phyloP scores from a whole-genome alignment of 2,797 vertebrate genomes.

The Muraenolepis orangiensis region DNA sequence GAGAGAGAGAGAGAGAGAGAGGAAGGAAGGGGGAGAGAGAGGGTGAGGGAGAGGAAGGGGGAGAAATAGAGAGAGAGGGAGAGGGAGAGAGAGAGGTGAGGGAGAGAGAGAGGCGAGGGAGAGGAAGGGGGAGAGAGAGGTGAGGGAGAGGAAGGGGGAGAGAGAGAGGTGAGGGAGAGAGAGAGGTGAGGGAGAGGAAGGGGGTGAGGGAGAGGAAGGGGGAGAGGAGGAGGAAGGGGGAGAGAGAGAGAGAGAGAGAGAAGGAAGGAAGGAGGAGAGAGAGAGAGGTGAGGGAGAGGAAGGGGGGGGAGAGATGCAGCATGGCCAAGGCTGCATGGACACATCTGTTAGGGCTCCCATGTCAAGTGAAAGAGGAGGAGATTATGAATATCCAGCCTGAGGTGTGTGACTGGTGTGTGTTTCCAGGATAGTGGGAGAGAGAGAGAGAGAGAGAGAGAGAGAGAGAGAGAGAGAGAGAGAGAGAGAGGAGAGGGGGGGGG shows the following conservation, averaged over 20 bases:
- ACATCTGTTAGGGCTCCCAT: slow-evolving; percentile 75
- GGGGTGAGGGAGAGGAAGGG: slow-evolving; percentile 60
- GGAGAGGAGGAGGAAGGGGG: no score
- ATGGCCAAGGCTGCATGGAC: slow-evolving; percentile 67
- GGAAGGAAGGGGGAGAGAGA: no score
- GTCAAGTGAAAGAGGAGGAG: slow-evolving; percentile 46
- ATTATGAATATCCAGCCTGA: slow-evolving; percentile 73
- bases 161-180: no score
- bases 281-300: neutral
- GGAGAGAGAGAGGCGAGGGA: no score
- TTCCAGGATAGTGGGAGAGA: slow-evolving; percentile 4
- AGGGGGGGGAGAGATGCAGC: slow-evolving; percentile 40
- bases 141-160: no score
- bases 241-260: neutral
- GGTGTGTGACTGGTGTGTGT: slow-evolving; percentile 53
- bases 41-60: no score
- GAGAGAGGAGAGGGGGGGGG: no score
- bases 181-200: slow-evolving; percentile 63
- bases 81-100: no score
- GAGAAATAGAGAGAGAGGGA: no score
- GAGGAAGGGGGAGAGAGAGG: no score
- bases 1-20: no score
- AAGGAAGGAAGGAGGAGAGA: neutral
- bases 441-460: neutral
- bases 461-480: neutral